Evolutionary conservation across 2,888 invertebrate genomes (phyloP), one percentile per base, ranked within the genome.

Genomic region (Perizoma flavofasciatum): DNA sequence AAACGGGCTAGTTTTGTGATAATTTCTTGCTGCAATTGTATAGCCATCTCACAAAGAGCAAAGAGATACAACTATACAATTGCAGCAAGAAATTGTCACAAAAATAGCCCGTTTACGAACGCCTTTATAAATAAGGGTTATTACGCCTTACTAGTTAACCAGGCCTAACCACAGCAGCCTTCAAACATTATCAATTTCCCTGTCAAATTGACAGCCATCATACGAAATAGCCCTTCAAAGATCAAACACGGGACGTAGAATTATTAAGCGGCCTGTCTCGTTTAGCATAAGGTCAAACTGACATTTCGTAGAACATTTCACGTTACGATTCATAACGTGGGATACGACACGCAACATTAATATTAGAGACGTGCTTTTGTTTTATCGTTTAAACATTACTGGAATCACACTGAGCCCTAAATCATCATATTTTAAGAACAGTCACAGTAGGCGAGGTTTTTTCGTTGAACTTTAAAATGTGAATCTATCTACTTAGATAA

Each of bases 271-370:
- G 79, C 78, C 70, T 74, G 76, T 69, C 72, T 71, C 69, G 74
- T 82, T 91, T 89, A 88, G 77, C 88, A 87, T 89, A 91, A 92
- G 92, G 92, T 91, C 90, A 91, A 88, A 84, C 88, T 92, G 92
- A 83, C 90, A 92, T 91, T 92, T 91, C 79, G 72, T 83, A 81
- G 79, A 85, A 81, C 87, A 86, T 88, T 22, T 89, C 82, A 86
- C 75, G 79, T 74, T 78, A 70, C 72, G 68, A 81, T 82, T 82
- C 82, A 83, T 83, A 71, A 71, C 76, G 74, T 71, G 79, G 72
- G 64, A 65, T 64, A 73, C 76, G 83, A 81, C 89, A 89, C 85
- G 86, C 86, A 71, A 86, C 72, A 73, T 55, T 55, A 64, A 63
- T 55, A 71, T 53, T 77, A 85, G 83, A 73, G 85, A 70, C 74